Evolutionary conservation across 2,888 invertebrate genomes (phyloP), one percentile per base, ranked within the genome.

Genomic region (Hirtodrosophila duncani): DNA sequence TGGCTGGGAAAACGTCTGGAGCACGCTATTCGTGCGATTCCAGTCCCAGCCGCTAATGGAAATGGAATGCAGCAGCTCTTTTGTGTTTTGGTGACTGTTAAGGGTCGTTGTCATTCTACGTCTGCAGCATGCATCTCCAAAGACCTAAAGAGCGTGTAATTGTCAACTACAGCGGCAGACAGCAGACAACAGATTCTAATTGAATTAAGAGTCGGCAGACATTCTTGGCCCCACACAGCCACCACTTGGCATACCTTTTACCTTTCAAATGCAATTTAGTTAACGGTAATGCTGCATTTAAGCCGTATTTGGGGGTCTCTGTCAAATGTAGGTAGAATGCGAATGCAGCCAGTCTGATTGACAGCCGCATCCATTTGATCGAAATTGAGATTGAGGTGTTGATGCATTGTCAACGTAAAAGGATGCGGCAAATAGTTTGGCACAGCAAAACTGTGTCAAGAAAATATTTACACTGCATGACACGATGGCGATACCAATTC

Each of bases 241-340:
- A 39, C 51, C 20, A 7, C 11, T 8, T 20, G 34, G 38, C 24
- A 39, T 7, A 8, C 16, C 36, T 23, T 16, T 27, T 26, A 9
- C 48, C 42, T 31, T n/a, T 31, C 38, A 36, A 36, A 50, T 43
- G 50, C 60, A 66, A 57, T 66, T 74, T 60, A 78, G 59, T 23
- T 78, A 78, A 78, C 79, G 79, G 78, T 49, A 48, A 46, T 43
- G 37, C 59, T 45, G 61, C 59, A 64, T 64, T 78, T 74, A 68
- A 61, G 56, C 75, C 75, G 63, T 74, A 74, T 74, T 71, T 78
- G 74, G 78, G 34, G 58, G 30, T 9, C 50, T 52, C 53, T 61
- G 63, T 67, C 53, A 68, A 68, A 66, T 59, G 59, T 61, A 45
- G n/a, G n/a, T n/a, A n/a, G n/a, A n/a, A n/a, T 14, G 21, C 30